Percentiles rank a stretch among this genome's conserved stretches.
Conservation (phyloP, 2,113 vertebrate genomes). For the Scartelaos histophorus region DNA sequence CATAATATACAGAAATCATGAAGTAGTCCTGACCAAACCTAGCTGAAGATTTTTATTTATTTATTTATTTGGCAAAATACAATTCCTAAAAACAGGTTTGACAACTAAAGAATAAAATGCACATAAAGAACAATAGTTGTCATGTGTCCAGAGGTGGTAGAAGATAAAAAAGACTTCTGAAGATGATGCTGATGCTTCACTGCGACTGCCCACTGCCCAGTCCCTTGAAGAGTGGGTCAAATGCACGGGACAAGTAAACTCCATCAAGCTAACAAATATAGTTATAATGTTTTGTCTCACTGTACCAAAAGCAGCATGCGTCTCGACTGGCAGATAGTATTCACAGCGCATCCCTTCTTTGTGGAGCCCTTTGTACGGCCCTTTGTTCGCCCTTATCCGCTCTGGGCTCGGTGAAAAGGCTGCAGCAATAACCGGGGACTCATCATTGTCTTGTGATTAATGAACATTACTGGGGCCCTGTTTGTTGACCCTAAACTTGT, state of each 20-base stretch:
- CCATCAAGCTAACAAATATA: background rate
- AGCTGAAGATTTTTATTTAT: no score
- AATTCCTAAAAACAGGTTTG: no score
- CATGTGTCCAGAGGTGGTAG: no score
- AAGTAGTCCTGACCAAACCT: no score
- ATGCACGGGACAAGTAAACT: no score
- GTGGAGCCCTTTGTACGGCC: constrained; percentile 26
- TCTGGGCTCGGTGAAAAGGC: constrained; percentile 36
- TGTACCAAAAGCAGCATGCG: constrained; percentile 16
- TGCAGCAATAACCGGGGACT: constrained; percentile 42
- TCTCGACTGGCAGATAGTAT: constrained; percentile 42
- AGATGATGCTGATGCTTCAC: background rate
- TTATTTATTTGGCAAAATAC: no score
- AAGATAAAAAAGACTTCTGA: background rate
- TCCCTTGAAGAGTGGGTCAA: no score
- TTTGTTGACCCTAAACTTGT: constrained; percentile 52
- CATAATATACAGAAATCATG: no score
- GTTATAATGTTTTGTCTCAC: background rate
- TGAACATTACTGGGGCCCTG: constrained; percentile 58
- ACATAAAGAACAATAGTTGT: no score
- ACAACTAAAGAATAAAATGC: no score
- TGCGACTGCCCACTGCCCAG: no score
- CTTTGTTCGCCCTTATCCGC: constrained; percentile 34
- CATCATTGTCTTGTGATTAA: constrained; percentile 67
- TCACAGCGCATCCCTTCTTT: constrained; percentile 39